Base-by-base conservation (phyloP, 2,113 vertebrate genomes). In the Pelmatolapia mariae region DNA sequence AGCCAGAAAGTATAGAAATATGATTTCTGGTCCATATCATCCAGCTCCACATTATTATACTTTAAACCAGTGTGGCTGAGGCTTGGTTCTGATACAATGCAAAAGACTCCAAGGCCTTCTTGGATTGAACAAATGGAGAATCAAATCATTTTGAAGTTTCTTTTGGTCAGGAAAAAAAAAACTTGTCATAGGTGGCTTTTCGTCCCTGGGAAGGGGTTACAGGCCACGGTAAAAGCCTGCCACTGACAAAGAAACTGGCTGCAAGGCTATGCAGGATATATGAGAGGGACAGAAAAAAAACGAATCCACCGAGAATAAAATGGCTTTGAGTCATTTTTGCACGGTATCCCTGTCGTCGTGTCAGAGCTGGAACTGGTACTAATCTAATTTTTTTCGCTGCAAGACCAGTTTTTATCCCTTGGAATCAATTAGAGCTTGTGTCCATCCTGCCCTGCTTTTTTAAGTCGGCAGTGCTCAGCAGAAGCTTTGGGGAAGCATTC, bases 341-440 rank as follows among this genome's bases (percentile, higher is more conserved):
- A 81, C 7, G 19, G 66, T 52, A 61, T 86, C 79, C 73, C 73
- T 87, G 89, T 86, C 40, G 53, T 87, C 50, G 66, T 90, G 86
- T 90, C 85, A 89, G 78, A 81, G 66, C 82, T 63, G 79, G 66
- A 93, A 54, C 88, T 89, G 73, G 53, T 76, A 71, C 81, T 73
- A 88, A 90, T 93, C 81, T 13, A 66, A 52, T 85, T 87, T 84
- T 63, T 68, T 71, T 24, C 2, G 13, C 86, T 83, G 81, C 63
- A 68, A 85, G 81, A 68, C 82, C 81, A 73, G 61, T 90, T 92
- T 93, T 92, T 85, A 90, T 91, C 71, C 86, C 53, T 86, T 71
- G 54, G 80, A 95, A 92, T 92, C 92, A 89, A 80, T 93, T 83
- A 92, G 47, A 3, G 47, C 36, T 63, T 22, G 50, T 90, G 73